Conservation (phyloP, 2,797 vertebrate genomes). For the Alfaro cultratus region DNA sequence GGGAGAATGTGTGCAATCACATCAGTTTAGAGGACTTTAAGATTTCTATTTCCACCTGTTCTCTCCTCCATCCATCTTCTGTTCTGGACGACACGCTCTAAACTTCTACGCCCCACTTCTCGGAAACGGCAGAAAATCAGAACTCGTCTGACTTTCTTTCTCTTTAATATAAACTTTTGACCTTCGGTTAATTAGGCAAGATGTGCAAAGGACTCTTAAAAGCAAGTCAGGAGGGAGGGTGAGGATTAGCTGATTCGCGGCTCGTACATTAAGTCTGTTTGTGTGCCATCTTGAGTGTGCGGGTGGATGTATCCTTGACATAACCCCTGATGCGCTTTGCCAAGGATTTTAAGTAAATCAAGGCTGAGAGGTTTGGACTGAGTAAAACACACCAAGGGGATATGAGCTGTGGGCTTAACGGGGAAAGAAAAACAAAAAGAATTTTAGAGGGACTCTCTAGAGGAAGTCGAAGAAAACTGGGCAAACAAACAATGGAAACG, state of each 20-base stretch:
- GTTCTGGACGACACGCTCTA: slow-evolving; percentile 17
- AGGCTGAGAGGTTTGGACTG: slow-evolving; percentile 45
- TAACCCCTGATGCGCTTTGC: slow-evolving; percentile 44
- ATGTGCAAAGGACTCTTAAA: slow-evolving; percentile 50
- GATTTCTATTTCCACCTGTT: not conserved
- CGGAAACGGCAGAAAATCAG: slow-evolving; percentile 16
- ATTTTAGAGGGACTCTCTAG: not conserved
- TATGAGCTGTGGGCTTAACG: slow-evolving; percentile 29
- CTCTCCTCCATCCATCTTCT: not conserved
- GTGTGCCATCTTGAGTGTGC: slow-evolving; percentile 21
- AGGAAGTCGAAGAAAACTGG: not conserved
- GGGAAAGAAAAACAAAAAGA: slow-evolving; percentile 23
- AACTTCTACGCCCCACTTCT: slow-evolving; percentile 14
- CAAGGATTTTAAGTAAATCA: slow-evolving; percentile 57
- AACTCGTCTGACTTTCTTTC: slow-evolving; percentile 18
- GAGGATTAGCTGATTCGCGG: slow-evolving; percentile 54
- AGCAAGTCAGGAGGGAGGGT: slow-evolving; percentile 38
- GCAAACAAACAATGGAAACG: slow-evolving; percentile 9
- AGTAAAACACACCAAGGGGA: slow-evolving; percentile 36
- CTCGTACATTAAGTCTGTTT: slow-evolving; percentile 10
- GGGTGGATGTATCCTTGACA: slow-evolving; percentile 38
- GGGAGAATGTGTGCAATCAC: not conserved
- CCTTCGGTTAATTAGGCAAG: slow-evolving; percentile 51
- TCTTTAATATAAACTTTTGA: slow-evolving; percentile 36
- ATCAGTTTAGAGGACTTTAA: not conserved